Evolutionary conservation across 2,888 invertebrate species (phyloP).

Genomic region (Drosophila fulvimacula): DNA sequence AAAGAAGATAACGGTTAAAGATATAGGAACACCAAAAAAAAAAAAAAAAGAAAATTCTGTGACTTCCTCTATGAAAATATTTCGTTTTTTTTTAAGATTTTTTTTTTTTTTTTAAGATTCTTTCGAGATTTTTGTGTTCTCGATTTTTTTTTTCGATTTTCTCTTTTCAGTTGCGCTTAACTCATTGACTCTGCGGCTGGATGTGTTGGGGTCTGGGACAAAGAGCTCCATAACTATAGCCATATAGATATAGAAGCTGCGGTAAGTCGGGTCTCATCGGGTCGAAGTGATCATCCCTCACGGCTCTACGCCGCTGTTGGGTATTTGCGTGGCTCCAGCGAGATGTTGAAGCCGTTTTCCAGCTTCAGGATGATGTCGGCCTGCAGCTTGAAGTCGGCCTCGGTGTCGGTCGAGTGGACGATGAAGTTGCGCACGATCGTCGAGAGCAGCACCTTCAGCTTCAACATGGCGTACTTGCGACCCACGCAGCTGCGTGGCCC

Average conservation of each 20-base stretch:
- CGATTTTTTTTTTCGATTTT: background rate
- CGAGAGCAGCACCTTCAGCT: conserved; percentile 90
- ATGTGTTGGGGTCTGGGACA: conserved; percentile 10
- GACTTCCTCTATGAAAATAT: conserved; percentile 35
- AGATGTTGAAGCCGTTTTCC: conserved; percentile 89
- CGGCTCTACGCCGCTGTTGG: conserved; percentile 54
- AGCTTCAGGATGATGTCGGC: conserved; percentile 91
- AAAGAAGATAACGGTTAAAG: conserved; percentile 18
- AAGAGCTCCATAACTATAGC: background rate
- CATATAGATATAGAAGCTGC: conserved; percentile 3
- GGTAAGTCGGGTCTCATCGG: conserved; percentile 1
- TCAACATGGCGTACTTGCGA: conserved; percentile 92
- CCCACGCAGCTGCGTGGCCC: conserved; percentile 93
- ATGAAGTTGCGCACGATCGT: conserved; percentile 90
- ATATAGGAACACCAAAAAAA: conserved; percentile 57
- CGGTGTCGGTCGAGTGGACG: conserved; percentile 87
- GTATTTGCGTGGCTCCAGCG: conserved; percentile 87
- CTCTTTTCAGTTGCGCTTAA: conserved; percentile 10
- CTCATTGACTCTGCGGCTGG: conserved; percentile 66
- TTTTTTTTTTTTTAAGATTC: background rate
- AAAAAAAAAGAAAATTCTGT: conserved; percentile 3
- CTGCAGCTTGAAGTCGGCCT: conserved; percentile 89
- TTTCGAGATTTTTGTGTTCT: background rate
- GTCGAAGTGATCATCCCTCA: background rate
- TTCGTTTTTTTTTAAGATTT: conserved; percentile 1